Base-by-base conservation (phyloP, 2,113 vertebrate species). In the Jaculus jaculus region DNA sequence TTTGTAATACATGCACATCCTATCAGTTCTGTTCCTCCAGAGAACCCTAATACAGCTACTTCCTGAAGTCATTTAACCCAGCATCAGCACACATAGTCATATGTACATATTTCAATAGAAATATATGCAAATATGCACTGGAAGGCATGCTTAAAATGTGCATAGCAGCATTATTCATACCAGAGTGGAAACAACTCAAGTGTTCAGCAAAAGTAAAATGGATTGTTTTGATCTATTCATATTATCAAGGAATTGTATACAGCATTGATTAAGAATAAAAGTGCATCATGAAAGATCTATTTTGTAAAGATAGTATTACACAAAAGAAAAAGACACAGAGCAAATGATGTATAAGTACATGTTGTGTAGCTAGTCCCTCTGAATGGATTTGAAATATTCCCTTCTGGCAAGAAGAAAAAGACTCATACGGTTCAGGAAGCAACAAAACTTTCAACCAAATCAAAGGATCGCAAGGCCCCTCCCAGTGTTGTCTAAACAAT, bases 241-340 rank as follows among this genome's bases (percentile, higher is more conserved):
- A 20, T 20, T 86, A 12, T 32, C 72, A 58, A 61, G 13, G 8
- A 94, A 65, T 66, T 65, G 15, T 80, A 10, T 16, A 54, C 4
- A 65, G 21, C 7, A 60, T 17, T 74, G 60, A 86, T 7, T 75
- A 83, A 78, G 30, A 95, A 58, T 61, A 32, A 65, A 74, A 78
- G 74, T 89, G 66, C 34, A 3, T 7, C 84, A 23, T 16, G 3
- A 82, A 72, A 3, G 18, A 78, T 26, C 16, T 73, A 37, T 12
- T 28, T 93, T 39, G 66, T 90, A 94, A 82, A 61, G 26, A 86
- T 15, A 90, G 79, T 63, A 68, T 61, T 81, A 54, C 54, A 54
- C 91, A 42, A 89, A 81, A 89, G 73, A 92, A 92, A 66, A 83
- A 58, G 58, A 39, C 17, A 69, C 4, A 30, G 4, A 5, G 42